Evolutionary conservation across 2,797 vertebrate genomes (phyloP).

Genomic region (Ispidina picta): DNA sequence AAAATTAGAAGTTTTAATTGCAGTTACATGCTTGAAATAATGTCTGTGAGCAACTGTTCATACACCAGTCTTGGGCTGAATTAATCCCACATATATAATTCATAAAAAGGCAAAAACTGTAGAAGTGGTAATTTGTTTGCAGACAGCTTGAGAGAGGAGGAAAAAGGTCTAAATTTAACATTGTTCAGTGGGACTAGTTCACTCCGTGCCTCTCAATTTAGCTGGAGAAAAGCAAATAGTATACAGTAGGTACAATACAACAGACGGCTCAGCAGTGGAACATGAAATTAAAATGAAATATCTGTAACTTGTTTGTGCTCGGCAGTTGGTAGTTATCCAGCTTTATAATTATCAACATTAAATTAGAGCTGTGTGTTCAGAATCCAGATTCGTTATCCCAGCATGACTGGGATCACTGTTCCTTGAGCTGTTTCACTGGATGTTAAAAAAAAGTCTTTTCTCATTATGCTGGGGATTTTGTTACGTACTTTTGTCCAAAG

Average conservation of each 20-base stretch:
- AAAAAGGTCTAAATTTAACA: neutral
- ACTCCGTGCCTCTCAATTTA: conserved; percentile 24
- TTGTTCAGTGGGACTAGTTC: neutral
- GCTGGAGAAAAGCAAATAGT: conserved; percentile 47
- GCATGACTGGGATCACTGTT: conserved; percentile 15
- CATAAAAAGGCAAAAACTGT: neutral
- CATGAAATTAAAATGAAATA: conserved; percentile 39
- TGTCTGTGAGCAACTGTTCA: neutral
- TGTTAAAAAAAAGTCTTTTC: neutral
- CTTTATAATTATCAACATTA: conserved; percentile 63
- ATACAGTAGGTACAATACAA: conserved; percentile 12
- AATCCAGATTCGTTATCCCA: conserved; percentile 44
- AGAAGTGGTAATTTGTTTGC: conserved; percentile 12
- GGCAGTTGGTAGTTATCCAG: conserved; percentile 40
- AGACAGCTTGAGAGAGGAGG: neutral
- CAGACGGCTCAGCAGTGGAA: conserved; percentile 52
- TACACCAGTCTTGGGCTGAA: neutral
- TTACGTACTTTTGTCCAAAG: neutral
- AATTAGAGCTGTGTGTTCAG: conserved; percentile 44
- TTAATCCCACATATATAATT: neutral
- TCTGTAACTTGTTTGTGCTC: conserved; percentile 57
- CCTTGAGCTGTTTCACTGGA: neutral
- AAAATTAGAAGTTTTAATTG: neutral
- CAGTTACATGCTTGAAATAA: neutral
- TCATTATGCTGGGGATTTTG: neutral